Conservation (phyloP, 2,797 vertebrate genomes). For the Staurois parvus region DNA sequence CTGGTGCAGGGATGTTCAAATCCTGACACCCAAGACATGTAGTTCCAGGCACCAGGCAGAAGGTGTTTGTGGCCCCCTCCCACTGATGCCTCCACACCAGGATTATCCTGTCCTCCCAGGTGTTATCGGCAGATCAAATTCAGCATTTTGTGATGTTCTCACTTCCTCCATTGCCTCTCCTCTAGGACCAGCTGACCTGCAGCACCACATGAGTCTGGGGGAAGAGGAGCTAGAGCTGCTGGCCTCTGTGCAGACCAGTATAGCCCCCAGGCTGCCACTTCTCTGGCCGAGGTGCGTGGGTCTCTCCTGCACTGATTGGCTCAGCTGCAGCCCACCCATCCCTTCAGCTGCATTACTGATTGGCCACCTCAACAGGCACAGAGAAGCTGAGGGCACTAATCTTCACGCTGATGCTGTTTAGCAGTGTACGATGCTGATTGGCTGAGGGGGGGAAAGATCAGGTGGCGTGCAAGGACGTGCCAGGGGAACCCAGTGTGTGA, state of each 20-base stretch:
- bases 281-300: conserved; percentile 68
- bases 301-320: conserved; percentile 43
- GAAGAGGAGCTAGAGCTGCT: conserved; percentile 76
- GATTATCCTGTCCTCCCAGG: too few relatives aligned
- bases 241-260: conserved; percentile 88
- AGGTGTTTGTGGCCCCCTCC: too few relatives aligned
- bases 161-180: too few relatives aligned
- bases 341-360: neutral
- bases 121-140: too few relatives aligned
- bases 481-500: conserved; percentile 69
- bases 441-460: accelerated
- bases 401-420: neutral
- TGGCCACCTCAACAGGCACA: conserved; percentile 7
- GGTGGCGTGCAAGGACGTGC: conserved; percentile 3
- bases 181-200: too few relatives aligned
- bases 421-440: neutral
- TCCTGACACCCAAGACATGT: too few relatives aligned
- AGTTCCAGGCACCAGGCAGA: too few relatives aligned
- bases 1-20: too few relatives aligned
- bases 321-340: conserved; percentile 32
- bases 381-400: conserved; percentile 46
- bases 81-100: too few relatives aligned
- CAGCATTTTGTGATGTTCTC: too few relatives aligned
- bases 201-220: too few relatives aligned
- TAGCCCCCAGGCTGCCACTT: conserved; percentile 74